These are phyloP conservation scores for Diploptera punctata DNA, from an alignment of 2,888 invertebrate genomes.

Conservation along the genomic window DNA sequence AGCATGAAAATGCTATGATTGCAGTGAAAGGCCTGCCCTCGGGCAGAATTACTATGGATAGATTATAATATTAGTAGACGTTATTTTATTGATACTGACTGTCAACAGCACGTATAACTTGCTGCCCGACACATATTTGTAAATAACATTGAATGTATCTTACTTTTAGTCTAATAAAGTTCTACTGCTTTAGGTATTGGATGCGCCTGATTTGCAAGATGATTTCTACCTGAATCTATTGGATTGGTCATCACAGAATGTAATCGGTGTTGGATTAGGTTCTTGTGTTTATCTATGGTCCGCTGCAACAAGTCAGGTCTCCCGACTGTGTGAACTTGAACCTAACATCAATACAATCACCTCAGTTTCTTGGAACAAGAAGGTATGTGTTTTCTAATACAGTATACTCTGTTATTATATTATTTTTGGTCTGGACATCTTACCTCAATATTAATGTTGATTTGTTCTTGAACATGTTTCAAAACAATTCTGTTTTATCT, in stretches of 20 bases:
- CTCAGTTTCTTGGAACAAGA: slow-evolving; percentile 98
- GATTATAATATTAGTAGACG: too few species aligned
- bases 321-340: slow-evolving; percentile 92
- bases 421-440: too few species aligned
- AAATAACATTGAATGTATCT: too few species aligned
- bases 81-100: too few species aligned
- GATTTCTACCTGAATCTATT: slow-evolving; percentile 99
- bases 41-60: too few species aligned
- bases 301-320: slow-evolving; percentile 97
- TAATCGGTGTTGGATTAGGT: slow-evolving; percentile 95
- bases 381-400: slow-evolving; percentile 62
- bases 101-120: too few species aligned
- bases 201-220: slow-evolving; percentile 96
- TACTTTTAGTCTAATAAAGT: too few species aligned
- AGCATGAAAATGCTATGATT: neutral
- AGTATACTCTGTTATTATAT: too few species aligned
- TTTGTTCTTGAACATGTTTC: too few species aligned
- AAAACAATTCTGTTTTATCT: too few species aligned
- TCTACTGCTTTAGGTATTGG: slow-evolving; percentile 70
- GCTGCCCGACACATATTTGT: too few species aligned
- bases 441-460: too few species aligned
- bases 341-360: slow-evolving; percentile 94
- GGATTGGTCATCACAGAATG: slow-evolving; percentile 99
- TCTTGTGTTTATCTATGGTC: slow-evolving; percentile 99
- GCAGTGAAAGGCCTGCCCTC: neutral